Base-by-base conservation (phyloP, 1,140 invertebrate genomes). In the Tetramorium alpestre region DNA sequence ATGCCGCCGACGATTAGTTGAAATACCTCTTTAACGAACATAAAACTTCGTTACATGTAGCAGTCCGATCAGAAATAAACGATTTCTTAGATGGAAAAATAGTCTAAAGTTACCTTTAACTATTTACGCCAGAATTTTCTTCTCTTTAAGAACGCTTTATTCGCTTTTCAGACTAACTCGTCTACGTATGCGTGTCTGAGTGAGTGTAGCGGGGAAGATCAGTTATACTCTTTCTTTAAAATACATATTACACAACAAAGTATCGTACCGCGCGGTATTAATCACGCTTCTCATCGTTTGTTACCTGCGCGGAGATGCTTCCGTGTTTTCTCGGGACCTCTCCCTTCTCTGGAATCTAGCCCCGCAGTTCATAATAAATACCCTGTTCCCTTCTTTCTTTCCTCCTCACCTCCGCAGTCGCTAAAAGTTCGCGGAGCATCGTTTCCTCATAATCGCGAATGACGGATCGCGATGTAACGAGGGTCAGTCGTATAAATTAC, bases 401-500 rank as follows among this genome's bases (percentile, higher is more conserved):
- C 33, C 78, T 22, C 60, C 18, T 67, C 73, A 22, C 25, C 54
- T 8, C 33, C 54, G 41, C 13, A 69, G 41, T 82, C 88, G 47
- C 80, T 73, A 60, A 75, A 44, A 84, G 80, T 73, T 73, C 25
- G 80, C 80, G 49, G 16, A 47, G 49, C 41, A 75, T 75, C 80
- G 80, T 84, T 84, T 75, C 54, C 80, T 84, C 69, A 60, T 75
- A 75, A 84, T 75, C 80, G 80, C 80, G 80, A 75, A 84, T 84
- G 80, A 84, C 80, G 80, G 80, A 84, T 84, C 69, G 80, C 80
- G 54, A 84, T 75, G 69, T 84, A 84, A 84, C 80, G 80, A 84
- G 80, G 80, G 69, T 84, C 80, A 84, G 80, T 84, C 80, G 69
- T 84, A 84, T 73, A 75, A 84, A 84, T 84, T 84, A 84, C 69